Base-by-base conservation (phyloP, 2,797 vertebrate genomes). In the Gallinago stenura region DNA sequence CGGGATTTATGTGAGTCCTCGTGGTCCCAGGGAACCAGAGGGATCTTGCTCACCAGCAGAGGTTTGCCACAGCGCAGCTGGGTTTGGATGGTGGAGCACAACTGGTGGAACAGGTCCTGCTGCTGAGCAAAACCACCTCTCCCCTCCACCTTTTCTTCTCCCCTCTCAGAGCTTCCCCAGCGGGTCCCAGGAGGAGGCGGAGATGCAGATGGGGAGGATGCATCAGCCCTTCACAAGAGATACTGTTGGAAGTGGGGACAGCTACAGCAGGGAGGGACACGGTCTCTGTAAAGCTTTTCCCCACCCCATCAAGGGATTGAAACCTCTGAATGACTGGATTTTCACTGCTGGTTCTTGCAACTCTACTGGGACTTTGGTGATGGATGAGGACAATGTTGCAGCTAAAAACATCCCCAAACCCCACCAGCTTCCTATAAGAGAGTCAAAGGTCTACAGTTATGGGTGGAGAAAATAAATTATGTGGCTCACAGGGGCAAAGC, bases 1-100 rank as follows among this genome's bases (percentile, higher is more conserved):
- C 0, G 0, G 68, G 48, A 26, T 62, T 87, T 81, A 22, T 14
- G 33, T 13, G 28, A 65, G 35, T 20, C 28, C 62, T 84, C 0
- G 0, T 7, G 51, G 17, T 21, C 13, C 43, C 1, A 6, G 30
- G 25, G 53, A 87, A 65, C 15, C 3, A 7, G 21, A 73, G 25
- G 62, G 66, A 79, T 51, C n/a, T 87, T 68, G 39, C 21, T 69
- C 17, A 57, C 35, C n/a, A 1, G 5, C 18, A 91, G 39, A 60
- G 24, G 8, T 6, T 33, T 87, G 33, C 24, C 31, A 53, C 76
- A 84, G 37, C 2, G 2, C 48, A 73, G 3, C 13, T 0, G 3
- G 39, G 11, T 50, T 70, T 54, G 64, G 60, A 71, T 12, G 25
- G 68, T 37, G 53, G 53, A 85, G 35, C 15, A 80, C 0, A 6